Percentiles rank a stretch among this genome's conserved stretches.
Evolutionary conservation across 1,140 invertebrate species (phyloP).

Genomic region (Polyergus mexicanus): DNA sequence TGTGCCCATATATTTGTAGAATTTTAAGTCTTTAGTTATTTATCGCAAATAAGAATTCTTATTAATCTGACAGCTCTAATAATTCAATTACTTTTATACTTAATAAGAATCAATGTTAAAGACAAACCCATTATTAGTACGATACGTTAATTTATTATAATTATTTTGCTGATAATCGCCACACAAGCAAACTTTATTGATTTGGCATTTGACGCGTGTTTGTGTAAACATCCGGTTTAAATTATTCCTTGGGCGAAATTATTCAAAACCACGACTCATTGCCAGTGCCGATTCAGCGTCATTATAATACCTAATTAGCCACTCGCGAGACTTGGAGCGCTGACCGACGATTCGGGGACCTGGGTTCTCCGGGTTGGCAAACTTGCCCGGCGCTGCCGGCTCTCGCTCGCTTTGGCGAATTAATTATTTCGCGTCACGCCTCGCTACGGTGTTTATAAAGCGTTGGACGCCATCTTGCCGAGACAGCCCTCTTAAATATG

Average conservation of each 20-base stretch:
- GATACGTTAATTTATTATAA: not conserved
- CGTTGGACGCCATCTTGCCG: conserved; percentile 64
- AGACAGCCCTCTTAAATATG: conserved; percentile 62
- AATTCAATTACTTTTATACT: not conserved
- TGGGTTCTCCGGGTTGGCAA: conserved; percentile 61
- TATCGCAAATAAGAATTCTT: not conserved
- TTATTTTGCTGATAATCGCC: not conserved
- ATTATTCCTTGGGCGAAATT: conserved; percentile 41
- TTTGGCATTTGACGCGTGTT: conserved; percentile 39
- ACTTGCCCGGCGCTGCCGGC: conserved; percentile 61
- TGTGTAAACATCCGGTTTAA: conserved; percentile 34
- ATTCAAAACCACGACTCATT: conserved; percentile 71
- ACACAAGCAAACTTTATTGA: conserved; percentile 16
- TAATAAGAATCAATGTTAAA: not conserved
- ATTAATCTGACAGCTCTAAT: not conserved
- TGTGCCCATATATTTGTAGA: not conserved
- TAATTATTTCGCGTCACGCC: conserved; percentile 78
- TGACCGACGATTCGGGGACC: conserved; percentile 72
- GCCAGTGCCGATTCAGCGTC: conserved; percentile 75
- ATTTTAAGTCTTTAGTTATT: not conserved
- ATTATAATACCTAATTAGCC: conserved; percentile 83
- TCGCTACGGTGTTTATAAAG: conserved; percentile 75
- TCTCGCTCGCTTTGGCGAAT: conserved; percentile 73
- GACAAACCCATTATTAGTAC: not conserved
- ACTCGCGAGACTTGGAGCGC: conserved; percentile 62